phyloP scores from a whole-genome alignment of 2,888 invertebrate genomes.

The Melanostoma scalare region DNA sequence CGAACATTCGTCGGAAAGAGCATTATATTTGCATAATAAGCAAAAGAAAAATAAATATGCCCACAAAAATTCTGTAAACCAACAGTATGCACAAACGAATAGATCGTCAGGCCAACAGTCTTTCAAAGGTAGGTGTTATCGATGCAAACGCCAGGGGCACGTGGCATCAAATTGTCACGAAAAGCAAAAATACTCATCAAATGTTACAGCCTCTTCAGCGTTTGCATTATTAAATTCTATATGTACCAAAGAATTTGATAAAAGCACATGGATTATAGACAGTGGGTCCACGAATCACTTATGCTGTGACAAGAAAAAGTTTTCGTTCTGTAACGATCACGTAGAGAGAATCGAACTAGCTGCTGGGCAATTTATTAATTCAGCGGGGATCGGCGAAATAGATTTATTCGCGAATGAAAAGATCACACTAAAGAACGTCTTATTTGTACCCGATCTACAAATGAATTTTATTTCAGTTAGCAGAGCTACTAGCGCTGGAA shows the following conservation, averaged over 20 bases:
- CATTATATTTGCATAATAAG: conserved; percentile 16
- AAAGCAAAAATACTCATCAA: no score
- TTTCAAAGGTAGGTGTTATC: conserved; percentile 29
- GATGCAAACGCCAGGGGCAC: conserved; percentile 16
- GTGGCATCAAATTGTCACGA: conserved; percentile 32
- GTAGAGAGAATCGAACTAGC: conserved; percentile 37
- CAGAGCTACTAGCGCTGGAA: conserved; percentile 15
- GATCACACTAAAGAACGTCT: conserved; percentile 25
- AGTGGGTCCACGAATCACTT: conserved; percentile 23
- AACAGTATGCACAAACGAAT: conserved; percentile 7
- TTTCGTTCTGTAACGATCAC: conserved; percentile 6
- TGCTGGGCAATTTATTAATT: conserved; percentile 20
- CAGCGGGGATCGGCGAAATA: conserved; percentile 13
- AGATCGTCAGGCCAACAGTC: neutral
- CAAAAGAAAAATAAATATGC: conserved; percentile 19
- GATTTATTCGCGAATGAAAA: conserved; percentile 15
- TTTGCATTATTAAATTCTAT: no score
- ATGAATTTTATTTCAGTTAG: conserved; percentile 32
- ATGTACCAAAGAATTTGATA: no score
- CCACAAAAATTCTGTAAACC: neutral
- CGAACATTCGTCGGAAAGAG: conserved; percentile 15
- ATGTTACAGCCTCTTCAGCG: no score
- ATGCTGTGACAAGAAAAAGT: conserved; percentile 27
- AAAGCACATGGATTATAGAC: no score
- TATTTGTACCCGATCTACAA: conserved; percentile 21